These are phyloP conservation scores for Cricetomys ansorgei DNA, from an alignment of 2,113 vertebrate species.

Conservation along the genomic window DNA sequence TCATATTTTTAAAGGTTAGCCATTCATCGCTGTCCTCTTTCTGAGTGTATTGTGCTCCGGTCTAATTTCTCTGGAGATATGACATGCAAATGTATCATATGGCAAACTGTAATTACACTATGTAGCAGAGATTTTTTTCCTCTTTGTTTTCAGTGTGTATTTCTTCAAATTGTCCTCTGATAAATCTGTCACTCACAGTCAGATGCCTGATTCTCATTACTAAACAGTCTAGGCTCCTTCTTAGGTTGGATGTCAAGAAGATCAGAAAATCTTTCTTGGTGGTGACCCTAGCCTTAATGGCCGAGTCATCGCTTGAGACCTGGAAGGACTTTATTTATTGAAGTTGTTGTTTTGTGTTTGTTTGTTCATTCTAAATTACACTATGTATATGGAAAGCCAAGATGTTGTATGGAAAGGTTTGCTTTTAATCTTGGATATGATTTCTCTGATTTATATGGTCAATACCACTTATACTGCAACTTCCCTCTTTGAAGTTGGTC, in stretches of 20 bases:
- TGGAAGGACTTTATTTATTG: not conserved
- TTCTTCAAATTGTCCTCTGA: not conserved
- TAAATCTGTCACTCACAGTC: not conserved
- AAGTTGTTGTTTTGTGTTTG: not conserved
- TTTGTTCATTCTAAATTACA: not conserved
- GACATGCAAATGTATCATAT: not conserved
- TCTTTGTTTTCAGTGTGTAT: not conserved
- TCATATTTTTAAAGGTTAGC: not conserved
- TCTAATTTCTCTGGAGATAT: not conserved
- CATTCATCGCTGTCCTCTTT: not conserved
- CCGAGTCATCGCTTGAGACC: too few species aligned
- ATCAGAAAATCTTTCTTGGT: not conserved
- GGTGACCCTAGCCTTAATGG: too few species aligned
- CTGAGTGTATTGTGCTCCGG: not conserved
- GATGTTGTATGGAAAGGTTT: not conserved
- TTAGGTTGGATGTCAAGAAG: not conserved
- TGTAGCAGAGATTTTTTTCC: not conserved
- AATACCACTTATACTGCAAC: not conserved
- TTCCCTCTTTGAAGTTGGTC: not conserved
- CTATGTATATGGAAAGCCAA: not conserved
- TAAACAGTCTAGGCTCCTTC: not conserved
- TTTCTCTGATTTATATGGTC: not conserved
- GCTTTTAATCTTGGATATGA: not conserved
- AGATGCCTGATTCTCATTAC: not conserved
- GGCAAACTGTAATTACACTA: not conserved